Base-by-base conservation (phyloP, 2,113 vertebrate species). In the Brachypteracias leptosomus region DNA sequence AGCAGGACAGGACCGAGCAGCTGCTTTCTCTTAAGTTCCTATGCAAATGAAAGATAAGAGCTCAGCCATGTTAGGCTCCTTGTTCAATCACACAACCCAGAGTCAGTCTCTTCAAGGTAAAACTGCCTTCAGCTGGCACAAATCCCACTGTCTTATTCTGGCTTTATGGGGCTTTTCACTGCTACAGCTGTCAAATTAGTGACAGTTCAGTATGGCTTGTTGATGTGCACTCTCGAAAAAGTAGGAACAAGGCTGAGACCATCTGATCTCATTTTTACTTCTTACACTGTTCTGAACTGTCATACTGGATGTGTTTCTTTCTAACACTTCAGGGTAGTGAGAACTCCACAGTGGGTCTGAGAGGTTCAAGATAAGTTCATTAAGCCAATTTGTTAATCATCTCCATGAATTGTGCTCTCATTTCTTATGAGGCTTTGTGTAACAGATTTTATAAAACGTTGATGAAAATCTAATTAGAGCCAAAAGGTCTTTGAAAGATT, bases 381-480 rank as follows among this genome's bases (percentile, higher is more conserved):
- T 95, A 96, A 96, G 85, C 68, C 71, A 95, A 94, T 94, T 86
- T 93, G 82, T 88, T 97, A 95, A 96, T 96, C 78, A 94, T 88
- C 85, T 75, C 57, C 51, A 66, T 67, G 82, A 96, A 89, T 67
- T 82, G 59, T 36, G 66, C 36, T 85, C 67, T 59, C 62, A 88
- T 93, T 96, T 93, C 92, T 96, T 95, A 93, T 2, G 16, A 93
- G 90, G 88, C 42, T 95, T 85, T 71, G n/a, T 92, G 40, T 85
- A 93, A 96, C 81, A 96, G 93, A 94, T 95, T 95, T 94, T 86
- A 84, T 87, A 81, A 93, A 97, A 91, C 68, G 62, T 94, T 93
- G 93, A 96, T 95, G 89, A 89, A 97, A 97, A 97, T 82, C 91
- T 96, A 96, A 96, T 96, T 92, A 89, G 51, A 94, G 68, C 40